Base-by-base conservation (phyloP, 1,140 invertebrate species). In the Platyscapa corneri region DNA sequence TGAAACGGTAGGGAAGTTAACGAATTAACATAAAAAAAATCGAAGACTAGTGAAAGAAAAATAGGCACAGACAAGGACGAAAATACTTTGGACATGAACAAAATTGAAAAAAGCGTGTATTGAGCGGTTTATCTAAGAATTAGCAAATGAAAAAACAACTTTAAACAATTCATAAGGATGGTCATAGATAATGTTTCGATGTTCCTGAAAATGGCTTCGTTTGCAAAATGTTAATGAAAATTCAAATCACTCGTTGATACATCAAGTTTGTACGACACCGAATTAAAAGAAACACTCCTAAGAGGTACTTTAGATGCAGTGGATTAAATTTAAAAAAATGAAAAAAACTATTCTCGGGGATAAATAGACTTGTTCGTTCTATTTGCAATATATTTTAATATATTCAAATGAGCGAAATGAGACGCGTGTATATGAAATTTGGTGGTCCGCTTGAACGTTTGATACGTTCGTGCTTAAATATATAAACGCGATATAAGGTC, bases 1-100 rank as follows among this genome's bases (percentile, higher is more conserved):
- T 82, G 65, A 70, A 32, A 56, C n/a, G 32, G 49, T 18, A 80
- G 78, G 37, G 64, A 67, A 80, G n/a, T 39, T 0, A 37, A 39
- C 16, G 32, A 49, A 39, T 67, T 20, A 14, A 60, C n/a, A 23
- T 8, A n/a, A 82, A 37, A 27, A 53, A 56, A 74, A 70, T 34
- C 7, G 34, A 32, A 49, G 42, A 30, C 56, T 49, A 3, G 20
- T 18, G 60, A 67, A 20, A 64, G 39, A 23, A 49, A 81, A 79
- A 20, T 0, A 30, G 37, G 6, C 32, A 18, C 37, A 65, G 6
- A 37, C 64, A 67, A 81, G 46, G 3, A 7, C 3, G 10, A 27
- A 23, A 27, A 27, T 60, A 60, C 42, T 27, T 14, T 60, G 56
- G 3, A 60, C 8, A 12, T 53, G 16, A 16, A 14, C 49, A 16